A percentile compares a stretch with the other conserved stretches of the same genome.
Evolutionary conservation across 1,140 invertebrate genomes (phyloP).

Genomic region (Eriosoma lanigerum): DNA sequence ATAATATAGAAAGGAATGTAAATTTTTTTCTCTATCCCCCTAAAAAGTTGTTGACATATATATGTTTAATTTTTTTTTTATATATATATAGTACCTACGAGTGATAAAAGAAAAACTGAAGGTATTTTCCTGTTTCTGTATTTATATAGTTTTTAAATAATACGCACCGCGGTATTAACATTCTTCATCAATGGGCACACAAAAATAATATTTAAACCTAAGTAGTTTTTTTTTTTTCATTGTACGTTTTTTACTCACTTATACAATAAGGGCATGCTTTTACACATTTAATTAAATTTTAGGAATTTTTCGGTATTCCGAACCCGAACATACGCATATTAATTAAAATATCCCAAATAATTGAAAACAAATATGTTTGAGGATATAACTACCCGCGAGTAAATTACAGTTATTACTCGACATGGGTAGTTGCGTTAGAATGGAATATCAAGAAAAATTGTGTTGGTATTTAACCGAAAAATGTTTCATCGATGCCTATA

Average conservation of each 20-base stretch:
- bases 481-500: too few relatives aligned
- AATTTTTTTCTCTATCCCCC: not conserved
- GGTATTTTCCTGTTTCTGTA: too few relatives aligned
- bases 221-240: too few relatives aligned
- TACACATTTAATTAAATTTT: conserved; percentile 15
- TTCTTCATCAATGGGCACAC: not conserved
- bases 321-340: not conserved
- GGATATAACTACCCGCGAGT: too few relatives aligned
- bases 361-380: conserved; percentile 3
- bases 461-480: too few relatives aligned
- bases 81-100: too few relatives aligned
- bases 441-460: too few relatives aligned
- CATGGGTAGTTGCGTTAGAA: too few relatives aligned
- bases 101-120: not conserved
- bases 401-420: too few relatives aligned
- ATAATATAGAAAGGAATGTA: not conserved
- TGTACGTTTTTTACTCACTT: not conserved
- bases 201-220: not conserved
- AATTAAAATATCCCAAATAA: conserved; percentile 6
- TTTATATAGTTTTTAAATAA: too few relatives aligned
- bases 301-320: not conserved
- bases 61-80: too few relatives aligned
- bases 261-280: not conserved
- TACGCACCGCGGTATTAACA: not conserved
- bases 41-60: not conserved